Percentiles rank a stretch among this genome's conserved stretches.
These are phyloP conservation scores for Dryobota labecula DNA, from an alignment of 2,888 invertebrate genomes.

Conservation along the genomic window DNA sequence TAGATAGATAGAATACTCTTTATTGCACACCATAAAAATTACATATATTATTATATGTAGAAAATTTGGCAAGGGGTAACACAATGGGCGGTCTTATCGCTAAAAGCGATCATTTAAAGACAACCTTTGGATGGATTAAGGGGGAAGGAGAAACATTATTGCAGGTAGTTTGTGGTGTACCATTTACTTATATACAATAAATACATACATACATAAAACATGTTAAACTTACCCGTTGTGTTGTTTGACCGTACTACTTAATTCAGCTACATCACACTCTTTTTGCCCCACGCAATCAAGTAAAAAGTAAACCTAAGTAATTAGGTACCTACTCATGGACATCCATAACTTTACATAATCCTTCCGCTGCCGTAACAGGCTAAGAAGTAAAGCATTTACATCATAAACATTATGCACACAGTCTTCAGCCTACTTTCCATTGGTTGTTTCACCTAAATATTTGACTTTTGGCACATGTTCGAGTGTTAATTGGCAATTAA, in stretches of 20 bases:
- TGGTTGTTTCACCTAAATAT: constrained; percentile 36
- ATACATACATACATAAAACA: too few relatives aligned
- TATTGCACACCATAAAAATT: too few relatives aligned
- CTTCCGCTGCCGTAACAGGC: constrained; percentile 44
- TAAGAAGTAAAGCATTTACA: constrained; percentile 41
- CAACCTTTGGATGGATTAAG: too few relatives aligned
- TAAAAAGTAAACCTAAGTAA: constrained; percentile 24
- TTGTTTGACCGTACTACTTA: background rate
- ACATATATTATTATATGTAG: too few relatives aligned
- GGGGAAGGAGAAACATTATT: too few relatives aligned
- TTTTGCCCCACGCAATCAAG: constrained; percentile 26
- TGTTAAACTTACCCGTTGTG: too few relatives aligned
- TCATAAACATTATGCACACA: constrained; percentile 35
- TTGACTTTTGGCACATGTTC: constrained; percentile 30
- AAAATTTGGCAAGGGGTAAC: too few relatives aligned
- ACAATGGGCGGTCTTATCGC: too few relatives aligned
- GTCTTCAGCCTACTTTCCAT: constrained; percentile 43
- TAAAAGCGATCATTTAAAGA: too few relatives aligned
- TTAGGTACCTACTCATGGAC: constrained; percentile 1
- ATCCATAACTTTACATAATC: constrained; percentile 48
- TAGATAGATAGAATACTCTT: too few relatives aligned
- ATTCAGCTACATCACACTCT: constrained; percentile 20
- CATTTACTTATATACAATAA: too few relatives aligned
- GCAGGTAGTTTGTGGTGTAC: too few relatives aligned
- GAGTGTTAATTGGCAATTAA: constrained; percentile 41